Conservation (phyloP, 1,140 invertebrate species). For the Pararge aegeria region DNA sequence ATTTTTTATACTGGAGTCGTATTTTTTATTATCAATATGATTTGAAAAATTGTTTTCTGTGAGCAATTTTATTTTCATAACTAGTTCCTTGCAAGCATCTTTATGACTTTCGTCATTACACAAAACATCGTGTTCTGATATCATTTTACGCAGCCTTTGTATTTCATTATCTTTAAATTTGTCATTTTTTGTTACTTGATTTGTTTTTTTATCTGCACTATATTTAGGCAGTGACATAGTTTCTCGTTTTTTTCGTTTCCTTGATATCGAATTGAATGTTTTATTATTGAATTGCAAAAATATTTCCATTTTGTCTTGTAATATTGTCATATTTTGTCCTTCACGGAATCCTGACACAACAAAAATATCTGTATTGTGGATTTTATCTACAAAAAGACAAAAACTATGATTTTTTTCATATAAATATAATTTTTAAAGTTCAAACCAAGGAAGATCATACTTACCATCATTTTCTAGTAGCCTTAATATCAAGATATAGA, state of each 20-base stretch:
- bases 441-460: not conserved
- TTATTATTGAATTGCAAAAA: slow-evolving; percentile 41
- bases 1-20: not conserved
- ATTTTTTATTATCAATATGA: slow-evolving; percentile 21
- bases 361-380: slow-evolving; percentile 43
- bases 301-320: slow-evolving; percentile 35
- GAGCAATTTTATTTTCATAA: slow-evolving; percentile 46
- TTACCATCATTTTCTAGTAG: slow-evolving; percentile 40
- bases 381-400: slow-evolving; percentile 33
- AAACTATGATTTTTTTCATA: not conserved
- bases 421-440: not conserved
- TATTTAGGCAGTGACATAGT: slow-evolving; percentile 4
- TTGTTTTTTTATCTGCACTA: not conserved
- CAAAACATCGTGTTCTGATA: slow-evolving; percentile 46
- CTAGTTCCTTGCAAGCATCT: slow-evolving; percentile 50
- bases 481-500: slow-evolving; percentile 39
- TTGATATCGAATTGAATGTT: slow-evolving; percentile 28
- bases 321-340: slow-evolving; percentile 40
- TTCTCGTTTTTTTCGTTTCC: slow-evolving; percentile 37
- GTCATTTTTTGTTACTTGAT: no score
- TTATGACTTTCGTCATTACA: slow-evolving; percentile 47
- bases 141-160: slow-evolving; percentile 50
- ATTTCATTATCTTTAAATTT: slow-evolving; percentile 43
- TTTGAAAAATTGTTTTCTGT: slow-evolving; percentile 29
- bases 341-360: slow-evolving; percentile 41